A percentile compares a stretch with the other conserved stretches of the same genome.
Conservation (phyloP, 2,888 invertebrate species). For the Petrophora chlorosata region DNA sequence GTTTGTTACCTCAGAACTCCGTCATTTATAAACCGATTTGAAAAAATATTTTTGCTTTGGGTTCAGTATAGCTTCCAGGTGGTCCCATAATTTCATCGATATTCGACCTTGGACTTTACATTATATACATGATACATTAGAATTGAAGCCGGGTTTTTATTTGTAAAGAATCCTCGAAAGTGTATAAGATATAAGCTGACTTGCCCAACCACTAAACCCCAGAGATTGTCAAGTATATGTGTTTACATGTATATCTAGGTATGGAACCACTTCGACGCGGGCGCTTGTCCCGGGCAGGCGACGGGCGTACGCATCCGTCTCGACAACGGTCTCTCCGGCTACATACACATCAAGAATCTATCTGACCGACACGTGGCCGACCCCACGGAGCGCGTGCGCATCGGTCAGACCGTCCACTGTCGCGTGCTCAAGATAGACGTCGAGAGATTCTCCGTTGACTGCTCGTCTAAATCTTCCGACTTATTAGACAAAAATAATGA, state of each 20-base stretch:
- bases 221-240: neutral
- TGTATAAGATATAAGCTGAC: no score
- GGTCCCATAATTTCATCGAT: no score
- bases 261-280: constrained; percentile 99
- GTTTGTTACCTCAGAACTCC: no score
- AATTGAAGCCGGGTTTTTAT: no score
- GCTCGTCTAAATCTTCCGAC: constrained; percentile 97
- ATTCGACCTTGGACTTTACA: no score
- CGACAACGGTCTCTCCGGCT: constrained; percentile 96
- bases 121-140: no score
- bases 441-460: constrained; percentile 95
- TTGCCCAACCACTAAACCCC: no score
- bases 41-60: no score
- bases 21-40: no score
- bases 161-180: no score
- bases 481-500: constrained; percentile 94
- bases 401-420: constrained; percentile 93
- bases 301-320: constrained; percentile 94
- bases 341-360: constrained; percentile 96
- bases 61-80: no score
- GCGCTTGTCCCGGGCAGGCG: constrained; percentile 97
- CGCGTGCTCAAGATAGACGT: constrained; percentile 98
- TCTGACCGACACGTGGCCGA: constrained; percentile 97
- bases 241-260: constrained; percentile 77
- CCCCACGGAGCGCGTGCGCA: constrained; percentile 95